A percentile compares a stretch with the other conserved stretches of the same genome.
These are phyloP conservation scores for Brachyptera putata DNA, from an alignment of 2,888 invertebrate genomes.

Conservation along the genomic window DNA sequence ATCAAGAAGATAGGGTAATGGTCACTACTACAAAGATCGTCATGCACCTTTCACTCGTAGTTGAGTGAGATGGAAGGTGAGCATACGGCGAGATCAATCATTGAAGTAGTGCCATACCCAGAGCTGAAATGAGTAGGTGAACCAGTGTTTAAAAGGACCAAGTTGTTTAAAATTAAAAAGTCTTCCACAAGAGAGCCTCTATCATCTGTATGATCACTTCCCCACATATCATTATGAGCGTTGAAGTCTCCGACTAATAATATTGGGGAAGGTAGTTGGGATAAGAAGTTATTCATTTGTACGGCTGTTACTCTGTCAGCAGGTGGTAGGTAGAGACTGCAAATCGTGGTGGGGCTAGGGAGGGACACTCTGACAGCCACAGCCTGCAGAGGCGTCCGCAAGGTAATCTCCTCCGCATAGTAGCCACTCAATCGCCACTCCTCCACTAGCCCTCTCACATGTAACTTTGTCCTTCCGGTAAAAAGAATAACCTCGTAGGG, in stretches of 20 bases:
- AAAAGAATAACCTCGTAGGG: background rate
- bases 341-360: background rate
- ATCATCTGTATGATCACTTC: background rate
- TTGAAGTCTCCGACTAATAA: conserved; percentile 1
- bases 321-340: background rate
- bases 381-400: conserved; percentile 5
- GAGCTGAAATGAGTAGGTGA: background rate
- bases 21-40: conserved; percentile 2
- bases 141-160: background rate
- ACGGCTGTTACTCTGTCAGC: background rate
- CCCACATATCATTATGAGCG: conserved; percentile 10
- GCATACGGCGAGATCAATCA: background rate
- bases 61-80: background rate
- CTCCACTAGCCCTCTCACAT: background rate
- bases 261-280: background rate
- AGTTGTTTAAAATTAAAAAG: background rate
- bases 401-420: background rate
- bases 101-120: background rate
- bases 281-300: background rate
- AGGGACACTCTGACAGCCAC: background rate
- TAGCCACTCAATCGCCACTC: background rate
- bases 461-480: too few species aligned
- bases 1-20: background rate
- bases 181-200: background rate
- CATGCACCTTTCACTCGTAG: background rate